Conservation (phyloP, 2,113 vertebrate genomes). For the Maccullochella peelii region DNA sequence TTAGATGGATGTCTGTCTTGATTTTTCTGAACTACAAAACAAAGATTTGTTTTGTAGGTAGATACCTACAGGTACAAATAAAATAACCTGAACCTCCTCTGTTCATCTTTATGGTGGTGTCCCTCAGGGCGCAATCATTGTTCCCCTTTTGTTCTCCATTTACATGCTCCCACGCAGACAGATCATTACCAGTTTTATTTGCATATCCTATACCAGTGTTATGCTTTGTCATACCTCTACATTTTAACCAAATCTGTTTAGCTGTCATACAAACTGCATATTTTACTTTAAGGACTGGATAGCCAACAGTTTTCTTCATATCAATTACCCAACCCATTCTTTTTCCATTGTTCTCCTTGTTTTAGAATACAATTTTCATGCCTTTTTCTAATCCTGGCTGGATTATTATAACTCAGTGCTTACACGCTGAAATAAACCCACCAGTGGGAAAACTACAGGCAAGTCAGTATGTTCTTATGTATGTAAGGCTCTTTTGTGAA, state of each 20-base stretch:
- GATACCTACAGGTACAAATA: too few relatives aligned
- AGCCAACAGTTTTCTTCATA: not conserved
- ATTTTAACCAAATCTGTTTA: not conserved
- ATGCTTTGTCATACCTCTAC: not conserved
- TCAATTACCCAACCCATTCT: not conserved
- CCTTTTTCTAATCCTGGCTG: not conserved
- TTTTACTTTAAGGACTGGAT: not conserved
- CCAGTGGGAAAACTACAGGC: not conserved
- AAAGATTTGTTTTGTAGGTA: too few relatives aligned
- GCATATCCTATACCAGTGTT: not conserved
- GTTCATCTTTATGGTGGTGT: not conserved
- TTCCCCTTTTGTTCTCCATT: not conserved
- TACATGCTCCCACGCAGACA: not conserved
- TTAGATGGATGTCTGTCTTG: too few relatives aligned
- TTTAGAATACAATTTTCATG: not conserved
- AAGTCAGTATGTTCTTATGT: not conserved
- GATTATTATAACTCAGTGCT: not conserved
- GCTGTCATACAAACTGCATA: not conserved
- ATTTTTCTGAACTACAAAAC: too few relatives aligned
- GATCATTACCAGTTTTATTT: conserved; percentile 2
- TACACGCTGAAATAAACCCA: not conserved
- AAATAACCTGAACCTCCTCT: too few relatives aligned
- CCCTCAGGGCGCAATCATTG: not conserved
- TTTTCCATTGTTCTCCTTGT: not conserved
- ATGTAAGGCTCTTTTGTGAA: not conserved